A percentile compares a stretch with the other conserved stretches of the same genome.
Conservation (phyloP, 1,140 invertebrate genomes). For the Pseudomyrmex dendroicus region DNA sequence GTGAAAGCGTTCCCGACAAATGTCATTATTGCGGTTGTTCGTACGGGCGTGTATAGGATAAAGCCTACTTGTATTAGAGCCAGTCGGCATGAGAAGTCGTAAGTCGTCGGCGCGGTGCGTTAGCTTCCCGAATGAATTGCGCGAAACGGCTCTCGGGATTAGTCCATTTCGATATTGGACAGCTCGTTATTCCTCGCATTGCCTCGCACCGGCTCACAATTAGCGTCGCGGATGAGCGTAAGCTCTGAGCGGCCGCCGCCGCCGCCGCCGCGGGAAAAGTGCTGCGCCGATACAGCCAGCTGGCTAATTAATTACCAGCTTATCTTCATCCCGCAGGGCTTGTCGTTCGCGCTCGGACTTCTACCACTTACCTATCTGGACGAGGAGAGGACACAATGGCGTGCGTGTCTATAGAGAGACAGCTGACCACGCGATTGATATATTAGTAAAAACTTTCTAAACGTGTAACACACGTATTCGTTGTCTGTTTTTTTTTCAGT, state of each 20-base stretch:
- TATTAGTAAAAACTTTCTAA: background rate
- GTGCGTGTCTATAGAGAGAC: background rate
- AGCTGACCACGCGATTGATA: conserved; percentile 5
- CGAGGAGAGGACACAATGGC: conserved; percentile 44
- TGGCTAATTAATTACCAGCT: conserved; percentile 69
- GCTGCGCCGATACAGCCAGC: conserved; percentile 38
- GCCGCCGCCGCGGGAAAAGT: conserved; percentile 50
- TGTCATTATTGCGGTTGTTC: conserved; percentile 11
- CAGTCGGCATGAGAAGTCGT: conserved; percentile 16
- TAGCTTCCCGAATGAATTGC: conserved; percentile 44
- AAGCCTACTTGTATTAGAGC: background rate
- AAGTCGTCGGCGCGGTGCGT: conserved; percentile 37
- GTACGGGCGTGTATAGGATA: background rate
- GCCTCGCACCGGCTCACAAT: conserved; percentile 55
- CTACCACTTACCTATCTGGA: background rate
- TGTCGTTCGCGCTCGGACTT: conserved; percentile 18
- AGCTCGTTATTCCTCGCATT: conserved; percentile 61
- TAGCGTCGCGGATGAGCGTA: conserved; percentile 45
- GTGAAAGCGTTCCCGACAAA: background rate
- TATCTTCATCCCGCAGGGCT: conserved; percentile 42
- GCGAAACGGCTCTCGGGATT: conserved; percentile 53
- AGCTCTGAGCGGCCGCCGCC: conserved; percentile 4
- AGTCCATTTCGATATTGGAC: conserved; percentile 67
- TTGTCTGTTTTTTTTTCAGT: background rate
- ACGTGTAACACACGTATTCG: background rate